Evolutionary conservation across 2,797 vertebrate genomes (phyloP).

Genomic region (Glossophaga mutica): DNA sequence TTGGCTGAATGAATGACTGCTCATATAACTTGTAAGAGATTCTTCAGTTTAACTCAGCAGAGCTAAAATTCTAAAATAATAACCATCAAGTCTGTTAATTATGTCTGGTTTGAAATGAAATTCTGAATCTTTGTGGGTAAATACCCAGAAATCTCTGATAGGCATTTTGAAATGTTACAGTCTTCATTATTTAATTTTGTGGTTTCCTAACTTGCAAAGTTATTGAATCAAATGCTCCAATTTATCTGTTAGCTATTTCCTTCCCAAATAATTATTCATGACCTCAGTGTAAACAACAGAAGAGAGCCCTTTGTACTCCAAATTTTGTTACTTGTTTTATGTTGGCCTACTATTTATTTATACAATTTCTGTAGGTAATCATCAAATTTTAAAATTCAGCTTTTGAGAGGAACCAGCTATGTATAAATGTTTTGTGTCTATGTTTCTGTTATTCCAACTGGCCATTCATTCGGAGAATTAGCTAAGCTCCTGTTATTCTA

Average conservation of each 20-base stretch:
- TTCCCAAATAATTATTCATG: neutral
- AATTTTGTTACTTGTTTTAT: neutral
- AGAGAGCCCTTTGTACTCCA: neutral
- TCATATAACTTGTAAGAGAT: conserved; percentile 28
- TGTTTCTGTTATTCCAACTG: neutral
- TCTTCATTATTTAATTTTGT: conserved; percentile 33
- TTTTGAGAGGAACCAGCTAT: neutral
- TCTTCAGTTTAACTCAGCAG: conserved; percentile 13
- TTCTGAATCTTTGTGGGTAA: neutral
- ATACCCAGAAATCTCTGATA: neutral
- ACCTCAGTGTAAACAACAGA: neutral
- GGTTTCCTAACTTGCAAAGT: neutral
- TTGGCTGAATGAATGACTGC: neutral
- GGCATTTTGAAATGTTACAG: neutral
- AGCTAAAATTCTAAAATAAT: conserved; percentile 38
- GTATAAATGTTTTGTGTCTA: neutral
- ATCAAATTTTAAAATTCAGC: neutral
- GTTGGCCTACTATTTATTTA: neutral
- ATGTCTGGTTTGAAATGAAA: neutral
- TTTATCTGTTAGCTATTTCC: neutral
- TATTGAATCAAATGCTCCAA: neutral
- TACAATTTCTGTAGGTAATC: neutral
- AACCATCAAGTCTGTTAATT: neutral
- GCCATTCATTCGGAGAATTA: neutral
- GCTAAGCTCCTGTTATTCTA: neutral